Evolutionary conservation across 2,113 vertebrate species (phyloP), one percentile per base, ranked within the genome.

Genomic region (Tyrannus savana): DNA sequence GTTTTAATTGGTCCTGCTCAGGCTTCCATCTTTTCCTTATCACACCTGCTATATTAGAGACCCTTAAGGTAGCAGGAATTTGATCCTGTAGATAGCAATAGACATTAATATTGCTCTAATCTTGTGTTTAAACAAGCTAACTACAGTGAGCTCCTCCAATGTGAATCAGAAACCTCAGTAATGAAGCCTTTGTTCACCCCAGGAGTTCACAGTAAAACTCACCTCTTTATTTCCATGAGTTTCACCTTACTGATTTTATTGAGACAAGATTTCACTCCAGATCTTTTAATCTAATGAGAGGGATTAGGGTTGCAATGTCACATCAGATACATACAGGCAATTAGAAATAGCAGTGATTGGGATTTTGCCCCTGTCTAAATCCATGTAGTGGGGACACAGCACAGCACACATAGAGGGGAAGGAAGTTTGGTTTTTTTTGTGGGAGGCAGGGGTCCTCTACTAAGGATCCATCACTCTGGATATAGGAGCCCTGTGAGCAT

Each of bases 381-480:
- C 35, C 28, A 72, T 64, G 39, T 8, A 56, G 31, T 3, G 12
- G 31, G 39, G 42, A 67, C 27, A 63, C 10, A 39, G 47, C 52
- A 59, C 7, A 63, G 52, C 10, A 31, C 19, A 41, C 7, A 16
- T 0, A 41, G 12, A 60, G 27, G 0, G 2, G 50, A 68, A 58
- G 14, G 21, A 42, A 31, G 17, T 39, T 42, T 62, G n/a, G 2
- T 5, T 2, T 8, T 14, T 52, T 46, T 25, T 24, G 47, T 71
- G 50, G 24, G 47, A 46, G 41, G 28, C 16, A 58, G 28, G 16
- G 9, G 3, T 82, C 24, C 37, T 85, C 94, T 66, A 41, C 28
- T 60, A n/a, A 41, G 58, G 25, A 67, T 33, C 47, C 8, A 14
- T 30, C 18, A 24, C 25, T 74, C 42, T 56, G 22, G 35, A 67